Evolutionary conservation across 2,797 vertebrate species (phyloP).

Genomic region (Myotis vivesi): DNA sequence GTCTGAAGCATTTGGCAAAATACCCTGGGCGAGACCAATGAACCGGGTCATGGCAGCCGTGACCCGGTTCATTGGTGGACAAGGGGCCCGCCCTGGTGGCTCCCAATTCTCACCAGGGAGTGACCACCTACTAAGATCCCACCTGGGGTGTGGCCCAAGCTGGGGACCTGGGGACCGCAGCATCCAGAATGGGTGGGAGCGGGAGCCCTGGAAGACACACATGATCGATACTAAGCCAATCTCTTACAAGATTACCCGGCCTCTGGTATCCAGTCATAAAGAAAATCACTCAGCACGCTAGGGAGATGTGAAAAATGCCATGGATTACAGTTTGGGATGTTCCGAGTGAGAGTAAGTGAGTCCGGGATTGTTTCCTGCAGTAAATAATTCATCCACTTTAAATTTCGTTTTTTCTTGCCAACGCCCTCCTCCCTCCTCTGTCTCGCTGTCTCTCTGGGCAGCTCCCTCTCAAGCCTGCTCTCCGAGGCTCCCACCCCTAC

Average conservation of each 20-base stretch:
- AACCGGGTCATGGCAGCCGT: background rate
- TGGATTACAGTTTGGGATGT: constrained; percentile 78
- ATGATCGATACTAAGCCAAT: constrained; percentile 84
- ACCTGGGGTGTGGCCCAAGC: background rate
- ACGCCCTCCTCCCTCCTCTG: background rate
- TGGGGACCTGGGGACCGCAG: background rate
- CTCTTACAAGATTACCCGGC: constrained; percentile 79
- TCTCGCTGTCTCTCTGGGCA: background rate
- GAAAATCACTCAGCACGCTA: constrained; percentile 74
- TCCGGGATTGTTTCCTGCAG: constrained; percentile 80
- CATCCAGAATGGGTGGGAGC: background rate
- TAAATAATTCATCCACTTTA: constrained; percentile 84
- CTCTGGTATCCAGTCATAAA: constrained; percentile 77
- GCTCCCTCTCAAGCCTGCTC: background rate
- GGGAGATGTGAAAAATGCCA: constrained; percentile 79
- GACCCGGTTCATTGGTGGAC: background rate
- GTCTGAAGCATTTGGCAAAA: background rate
- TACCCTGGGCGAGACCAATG: background rate
- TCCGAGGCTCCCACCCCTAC: background rate
- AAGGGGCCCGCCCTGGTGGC: background rate
- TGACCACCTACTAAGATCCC: background rate
- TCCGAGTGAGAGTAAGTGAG: constrained; percentile 79
- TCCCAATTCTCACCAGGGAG: background rate
- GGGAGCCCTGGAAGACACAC: constrained; percentile 67
- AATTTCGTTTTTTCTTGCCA: constrained; percentile 68